A percentile compares a stretch with the other conserved stretches of the same genome.
Conservation (phyloP, 2,888 invertebrate species). For the Melieria picta region DNA sequence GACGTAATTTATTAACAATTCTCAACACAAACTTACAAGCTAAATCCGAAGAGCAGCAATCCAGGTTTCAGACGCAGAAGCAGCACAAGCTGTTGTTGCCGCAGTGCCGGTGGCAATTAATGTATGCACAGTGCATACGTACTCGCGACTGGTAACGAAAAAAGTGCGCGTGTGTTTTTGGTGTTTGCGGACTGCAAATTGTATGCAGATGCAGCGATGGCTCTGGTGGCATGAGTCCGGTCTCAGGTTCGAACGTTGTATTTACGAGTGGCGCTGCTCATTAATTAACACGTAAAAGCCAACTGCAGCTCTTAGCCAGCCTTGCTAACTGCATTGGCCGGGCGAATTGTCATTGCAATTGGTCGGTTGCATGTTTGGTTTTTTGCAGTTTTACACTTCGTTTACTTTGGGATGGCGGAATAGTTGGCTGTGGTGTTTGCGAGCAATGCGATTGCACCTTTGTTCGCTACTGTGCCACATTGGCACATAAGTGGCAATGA, state of each 20-base stretch:
- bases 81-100: neutral
- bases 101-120: neutral
- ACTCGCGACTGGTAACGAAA: neutral
- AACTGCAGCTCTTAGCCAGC: no score
- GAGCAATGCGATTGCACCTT: no score
- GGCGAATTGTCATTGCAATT: no score
- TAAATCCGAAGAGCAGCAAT: conserved; percentile 1
- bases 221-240: neutral
- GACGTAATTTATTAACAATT: conserved; percentile 38
- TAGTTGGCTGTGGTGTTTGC: no score
- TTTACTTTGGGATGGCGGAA: no score
- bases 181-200: neutral
- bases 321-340: no score
- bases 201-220: neutral
- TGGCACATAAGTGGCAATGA: no score
- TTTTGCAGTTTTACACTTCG: no score
- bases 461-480: no score
- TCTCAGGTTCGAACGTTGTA: neutral
- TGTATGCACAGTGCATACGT: neutral
- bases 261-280: neutral
- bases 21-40: conserved; percentile 32
- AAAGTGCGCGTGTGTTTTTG: neutral
- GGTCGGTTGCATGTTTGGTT: no score
- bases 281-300: neutral
- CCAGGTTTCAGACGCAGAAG: neutral